These are phyloP conservation scores for Pelecanoides urinatrix DNA, from an alignment of 2,113 vertebrate species.

Conservation along the genomic window DNA sequence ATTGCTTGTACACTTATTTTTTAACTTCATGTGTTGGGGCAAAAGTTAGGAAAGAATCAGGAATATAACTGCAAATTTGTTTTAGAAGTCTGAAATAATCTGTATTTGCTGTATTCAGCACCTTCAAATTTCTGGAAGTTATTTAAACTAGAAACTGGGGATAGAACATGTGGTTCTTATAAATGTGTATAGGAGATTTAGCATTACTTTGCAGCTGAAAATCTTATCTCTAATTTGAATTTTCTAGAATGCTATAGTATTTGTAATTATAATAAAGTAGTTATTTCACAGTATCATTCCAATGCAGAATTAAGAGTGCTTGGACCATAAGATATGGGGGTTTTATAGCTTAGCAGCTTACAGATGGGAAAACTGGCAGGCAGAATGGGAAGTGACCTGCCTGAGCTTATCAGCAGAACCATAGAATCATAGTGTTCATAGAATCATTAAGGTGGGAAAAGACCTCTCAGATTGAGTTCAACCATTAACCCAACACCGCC, in stretches of 20 bases:
- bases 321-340: fast-evolving
- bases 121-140: not conserved
- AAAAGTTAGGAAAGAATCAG: not conserved
- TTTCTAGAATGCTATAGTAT: not conserved
- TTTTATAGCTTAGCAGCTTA: not conserved
- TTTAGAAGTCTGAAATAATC: not conserved
- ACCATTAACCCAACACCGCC: too few relatives aligned
- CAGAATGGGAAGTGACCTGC: not conserved
- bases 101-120: not conserved
- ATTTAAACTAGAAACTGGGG: not conserved
- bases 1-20: not conserved
- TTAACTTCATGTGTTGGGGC: not conserved
- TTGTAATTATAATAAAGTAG: not conserved
- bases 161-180: not conserved
- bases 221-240: not conserved
- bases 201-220: not conserved
- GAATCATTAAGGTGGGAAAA: too few relatives aligned
- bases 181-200: not conserved
- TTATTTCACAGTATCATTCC: not conserved
- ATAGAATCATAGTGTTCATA: too few relatives aligned
- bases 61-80: not conserved
- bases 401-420: not conserved
- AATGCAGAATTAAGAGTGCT: not conserved
- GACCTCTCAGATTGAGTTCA: too few relatives aligned
- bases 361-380: not conserved